phyloP scores from a whole-genome alignment of 2,797 vertebrate species.

The Helicolenus hilgendorfi region DNA sequence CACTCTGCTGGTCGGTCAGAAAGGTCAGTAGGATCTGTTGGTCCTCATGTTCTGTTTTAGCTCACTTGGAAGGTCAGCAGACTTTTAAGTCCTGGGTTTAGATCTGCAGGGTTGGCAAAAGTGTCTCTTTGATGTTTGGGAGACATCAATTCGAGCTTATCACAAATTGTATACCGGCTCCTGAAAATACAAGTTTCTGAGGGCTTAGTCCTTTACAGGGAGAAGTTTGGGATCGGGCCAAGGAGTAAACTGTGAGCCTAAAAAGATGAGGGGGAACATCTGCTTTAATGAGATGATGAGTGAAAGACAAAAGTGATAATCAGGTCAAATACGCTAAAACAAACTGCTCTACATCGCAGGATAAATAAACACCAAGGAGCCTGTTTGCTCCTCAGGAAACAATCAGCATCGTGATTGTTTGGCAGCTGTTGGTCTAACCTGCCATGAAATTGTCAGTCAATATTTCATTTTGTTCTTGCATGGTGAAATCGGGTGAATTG shows the following conservation, averaged over 20 bases:
- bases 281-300: conserved; percentile 7
- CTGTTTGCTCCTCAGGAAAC: conserved; percentile 42
- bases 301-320: conserved; percentile 1
- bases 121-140: conserved; percentile 20
- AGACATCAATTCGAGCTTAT: neutral
- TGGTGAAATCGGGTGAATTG: conserved; percentile 15
- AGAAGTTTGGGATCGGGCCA: neutral
- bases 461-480: conserved; percentile 57
- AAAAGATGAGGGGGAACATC: neutral
- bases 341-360: conserved; percentile 23
- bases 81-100: conserved; percentile 49
- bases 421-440: conserved; percentile 47
- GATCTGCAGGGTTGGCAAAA: conserved; percentile 15
- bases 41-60: conserved; percentile 50
- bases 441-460: conserved; percentile 56
- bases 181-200: neutral
- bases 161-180: neutral
- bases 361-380: conserved; percentile 24
- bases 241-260: neutral
- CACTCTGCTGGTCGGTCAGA: conserved; percentile 23
- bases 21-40: conserved; percentile 53
- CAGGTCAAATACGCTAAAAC: conserved; percentile 36
- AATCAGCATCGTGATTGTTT: conserved; percentile 7
- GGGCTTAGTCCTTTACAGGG: neutral
- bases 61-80: conserved; percentile 57